Evolutionary conservation across 2,113 vertebrate species (phyloP).

Genomic region (Crotophaga sulcirostris): DNA sequence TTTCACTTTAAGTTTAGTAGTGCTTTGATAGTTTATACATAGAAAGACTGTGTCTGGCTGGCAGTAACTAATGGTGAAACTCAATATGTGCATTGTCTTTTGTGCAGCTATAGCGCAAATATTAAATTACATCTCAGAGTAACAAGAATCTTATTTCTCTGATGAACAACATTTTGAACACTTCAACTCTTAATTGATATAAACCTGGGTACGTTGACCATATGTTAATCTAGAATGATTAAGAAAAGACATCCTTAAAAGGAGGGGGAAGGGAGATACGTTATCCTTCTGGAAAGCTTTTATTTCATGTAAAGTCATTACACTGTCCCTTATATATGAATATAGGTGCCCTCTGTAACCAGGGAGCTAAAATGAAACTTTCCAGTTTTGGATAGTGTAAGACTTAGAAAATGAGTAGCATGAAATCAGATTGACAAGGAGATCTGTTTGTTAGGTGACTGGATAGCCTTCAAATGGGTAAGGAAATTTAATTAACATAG

Average conservation of each 20-base stretch:
- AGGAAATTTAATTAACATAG: not conserved
- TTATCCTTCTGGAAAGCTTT: slow-evolving; percentile 7
- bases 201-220: not conserved
- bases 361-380: not conserved
- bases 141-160: not conserved
- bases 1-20: slow-evolving; percentile 59
- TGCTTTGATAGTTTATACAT: slow-evolving; percentile 68
- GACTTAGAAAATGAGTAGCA: too few relatives aligned
- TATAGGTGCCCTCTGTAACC: not conserved
- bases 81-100: slow-evolving; percentile 60
- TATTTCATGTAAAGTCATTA: not conserved
- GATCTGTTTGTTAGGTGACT: not conserved
- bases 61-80: slow-evolving; percentile 49
- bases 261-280: not conserved
- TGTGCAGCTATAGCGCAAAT: not conserved
- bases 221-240: slow-evolving; percentile 44
- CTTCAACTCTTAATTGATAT: slow-evolving; percentile 31
- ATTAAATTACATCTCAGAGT: slow-evolving; percentile 41
- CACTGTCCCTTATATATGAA: not conserved
- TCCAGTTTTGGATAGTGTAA: not conserved
- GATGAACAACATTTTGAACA: slow-evolving; percentile 45
- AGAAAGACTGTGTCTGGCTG: slow-evolving; percentile 29
- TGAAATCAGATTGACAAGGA: too few relatives aligned
- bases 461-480: not conserved
- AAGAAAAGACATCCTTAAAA: slow-evolving; percentile 33